Evolutionary conservation across 2,888 invertebrate genomes (phyloP).

Genomic region (Scelioninae gen. 1): DNA sequence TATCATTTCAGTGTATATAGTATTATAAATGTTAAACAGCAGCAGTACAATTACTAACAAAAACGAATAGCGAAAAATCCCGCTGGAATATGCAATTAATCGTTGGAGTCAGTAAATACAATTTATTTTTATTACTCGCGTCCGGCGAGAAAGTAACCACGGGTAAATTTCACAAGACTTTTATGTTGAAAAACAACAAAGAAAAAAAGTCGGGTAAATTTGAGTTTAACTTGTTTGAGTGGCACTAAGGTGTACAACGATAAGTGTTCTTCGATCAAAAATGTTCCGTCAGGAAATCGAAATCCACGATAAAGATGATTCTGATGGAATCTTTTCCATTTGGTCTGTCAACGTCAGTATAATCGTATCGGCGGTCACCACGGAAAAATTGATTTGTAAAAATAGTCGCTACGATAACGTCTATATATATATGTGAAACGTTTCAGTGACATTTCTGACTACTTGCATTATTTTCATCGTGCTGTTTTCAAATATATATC

Average conservation of each 20-base stretch:
- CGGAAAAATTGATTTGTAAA: no score
- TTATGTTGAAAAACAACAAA: conserved; percentile 25
- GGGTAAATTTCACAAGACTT: conserved; percentile 8
- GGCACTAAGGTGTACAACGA: conserved; percentile 33
- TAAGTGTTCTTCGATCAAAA: conserved; percentile 47
- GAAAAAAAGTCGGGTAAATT: conserved; percentile 11
- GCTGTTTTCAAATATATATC: no score
- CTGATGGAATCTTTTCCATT: no score
- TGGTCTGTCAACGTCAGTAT: no score
- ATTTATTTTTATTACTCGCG: background rate
- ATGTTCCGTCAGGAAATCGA: conserved; percentile 53
- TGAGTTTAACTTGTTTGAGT: conserved; percentile 41
- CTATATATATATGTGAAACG: no score
- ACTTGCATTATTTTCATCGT: no score
- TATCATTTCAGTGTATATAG: background rate
- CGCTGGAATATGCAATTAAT: background rate
- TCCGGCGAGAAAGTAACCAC: background rate
- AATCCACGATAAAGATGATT: conserved; percentile 47
- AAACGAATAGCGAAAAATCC: background rate
- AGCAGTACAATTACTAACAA: background rate
- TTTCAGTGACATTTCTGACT: no score
- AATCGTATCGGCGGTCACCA: no score
- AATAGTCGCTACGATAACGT: no score
- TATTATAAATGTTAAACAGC: no score
- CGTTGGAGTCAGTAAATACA: background rate